Percentiles rank a stretch among this genome's conserved stretches.
Conservation (phyloP, 2,113 vertebrate species). For the Nyctereutes procyonoides region DNA sequence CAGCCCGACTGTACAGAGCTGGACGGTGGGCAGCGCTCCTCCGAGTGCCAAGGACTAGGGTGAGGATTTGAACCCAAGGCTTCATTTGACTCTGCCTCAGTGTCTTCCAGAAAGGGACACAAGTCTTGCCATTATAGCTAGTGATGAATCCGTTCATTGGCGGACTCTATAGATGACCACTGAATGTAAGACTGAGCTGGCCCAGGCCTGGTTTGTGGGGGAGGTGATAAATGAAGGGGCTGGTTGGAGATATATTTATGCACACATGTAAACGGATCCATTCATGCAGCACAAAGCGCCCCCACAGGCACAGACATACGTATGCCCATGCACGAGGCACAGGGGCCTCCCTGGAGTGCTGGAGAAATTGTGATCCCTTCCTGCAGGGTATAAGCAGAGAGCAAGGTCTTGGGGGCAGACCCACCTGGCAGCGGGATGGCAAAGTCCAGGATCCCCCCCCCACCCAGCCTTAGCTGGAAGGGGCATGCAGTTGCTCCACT, state of each 20-base stretch:
- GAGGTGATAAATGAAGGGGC: neutral
- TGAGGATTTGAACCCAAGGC: neutral
- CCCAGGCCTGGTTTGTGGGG: neutral
- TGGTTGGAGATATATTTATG: neutral
- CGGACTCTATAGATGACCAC: neutral
- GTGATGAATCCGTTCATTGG: neutral
- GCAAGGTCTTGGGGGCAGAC: neutral
- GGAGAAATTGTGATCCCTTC: neutral
- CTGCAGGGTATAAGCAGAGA: neutral
- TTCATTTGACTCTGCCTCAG: neutral
- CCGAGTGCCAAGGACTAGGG: neutral
- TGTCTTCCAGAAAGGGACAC: neutral
- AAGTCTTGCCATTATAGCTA: neutral
- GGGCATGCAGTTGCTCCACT: neutral
- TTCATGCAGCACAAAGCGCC: neutral
- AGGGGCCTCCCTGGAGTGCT: neutral
- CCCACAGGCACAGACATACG: neutral
- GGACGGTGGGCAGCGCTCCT: neutral
- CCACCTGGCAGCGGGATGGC: neutral
- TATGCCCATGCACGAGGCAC: neutral
- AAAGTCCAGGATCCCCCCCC: neutral
- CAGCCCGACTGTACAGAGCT: neutral
- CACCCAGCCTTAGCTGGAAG: neutral
- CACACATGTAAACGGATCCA: neutral
- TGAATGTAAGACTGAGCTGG: neutral